Percentiles rank a stretch among this genome's conserved stretches.
Conservation (phyloP, 2,113 vertebrate species). For the Danionella cerebrum region DNA sequence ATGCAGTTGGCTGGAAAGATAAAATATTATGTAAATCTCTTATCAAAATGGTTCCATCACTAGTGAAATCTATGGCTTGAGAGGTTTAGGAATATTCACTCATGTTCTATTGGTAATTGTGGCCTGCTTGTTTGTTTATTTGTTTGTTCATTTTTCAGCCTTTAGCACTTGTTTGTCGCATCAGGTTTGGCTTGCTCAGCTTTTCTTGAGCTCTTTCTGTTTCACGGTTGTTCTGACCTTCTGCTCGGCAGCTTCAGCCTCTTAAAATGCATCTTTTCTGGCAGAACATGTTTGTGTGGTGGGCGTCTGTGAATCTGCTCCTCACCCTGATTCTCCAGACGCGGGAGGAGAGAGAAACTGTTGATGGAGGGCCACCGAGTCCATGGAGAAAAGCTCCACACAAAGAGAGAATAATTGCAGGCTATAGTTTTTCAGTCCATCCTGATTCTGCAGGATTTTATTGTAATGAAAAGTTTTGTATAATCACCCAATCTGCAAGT, state of each 20-base stretch:
- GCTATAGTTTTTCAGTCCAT: too few relatives aligned
- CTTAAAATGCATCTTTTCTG: conserved; percentile 55
- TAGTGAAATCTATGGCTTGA: background rate
- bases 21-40: too few relatives aligned
- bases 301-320: conserved; percentile 67
- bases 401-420: too few relatives aligned
- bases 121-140: conserved; percentile 1
- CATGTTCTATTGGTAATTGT: too few relatives aligned
- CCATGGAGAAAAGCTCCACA: too few relatives aligned
- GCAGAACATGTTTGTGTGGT: conserved; percentile 68
- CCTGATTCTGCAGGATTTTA: too few relatives aligned
- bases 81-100: too few relatives aligned
- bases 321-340: conserved; percentile 49
- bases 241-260: conserved; percentile 42
- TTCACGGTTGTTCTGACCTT: too few relatives aligned
- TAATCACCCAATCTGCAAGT: too few relatives aligned
- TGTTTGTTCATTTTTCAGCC: conserved; percentile 14
- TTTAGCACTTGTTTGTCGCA: conserved; percentile 1
- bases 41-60: background rate
- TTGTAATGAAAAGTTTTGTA: too few relatives aligned
- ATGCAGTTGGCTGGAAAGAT: too few relatives aligned
- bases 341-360: conserved; percentile 40
- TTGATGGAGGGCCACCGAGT: conserved; percentile 52
- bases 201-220: conserved; percentile 10
- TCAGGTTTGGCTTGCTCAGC: conserved; percentile 10